Percentiles rank a stretch among this genome's conserved stretches.
These are phyloP conservation scores for Chloropsis cyanopogon DNA, from an alignment of 2,113 vertebrate species.

Conservation along the genomic window DNA sequence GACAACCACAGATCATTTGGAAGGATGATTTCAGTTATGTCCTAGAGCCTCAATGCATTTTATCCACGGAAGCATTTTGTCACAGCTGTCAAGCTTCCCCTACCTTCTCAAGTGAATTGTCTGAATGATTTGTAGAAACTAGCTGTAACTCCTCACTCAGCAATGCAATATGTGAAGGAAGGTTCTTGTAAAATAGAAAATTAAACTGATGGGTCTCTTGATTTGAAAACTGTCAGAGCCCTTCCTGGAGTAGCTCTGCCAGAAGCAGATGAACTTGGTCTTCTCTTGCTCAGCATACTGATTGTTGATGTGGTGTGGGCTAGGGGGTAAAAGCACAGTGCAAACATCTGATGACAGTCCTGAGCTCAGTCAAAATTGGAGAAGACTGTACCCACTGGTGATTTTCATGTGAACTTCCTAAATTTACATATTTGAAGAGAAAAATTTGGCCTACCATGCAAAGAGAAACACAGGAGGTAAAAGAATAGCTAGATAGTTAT, in stretches of 20 bases:
- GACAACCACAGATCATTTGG: constrained; percentile 32
- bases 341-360: not conserved
- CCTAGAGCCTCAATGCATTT: constrained; percentile 1
- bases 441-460: not conserved
- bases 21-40: constrained; percentile 29
- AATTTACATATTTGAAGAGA: not conserved
- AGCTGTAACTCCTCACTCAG: constrained; percentile 18
- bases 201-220: constrained; percentile 53
- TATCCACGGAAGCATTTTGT: constrained; percentile 45
- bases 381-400: not conserved
- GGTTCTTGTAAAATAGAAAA: constrained; percentile 39
- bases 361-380: not conserved
- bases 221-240: not conserved
- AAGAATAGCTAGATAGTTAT: not conserved
- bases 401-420: not conserved
- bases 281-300: not conserved
- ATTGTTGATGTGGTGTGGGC: not conserved
- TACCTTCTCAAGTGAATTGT: constrained; percentile 22
- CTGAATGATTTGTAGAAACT: constrained; percentile 54
- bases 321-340: not conserved
- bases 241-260: not conserved
- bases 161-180: constrained; percentile 4
- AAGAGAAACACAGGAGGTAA: not conserved
- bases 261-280: not conserved
- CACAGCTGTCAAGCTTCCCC: constrained; percentile 47